phyloP scores from a whole-genome alignment of 2,888 invertebrate species.

The Nemotelus nigrinus region DNA sequence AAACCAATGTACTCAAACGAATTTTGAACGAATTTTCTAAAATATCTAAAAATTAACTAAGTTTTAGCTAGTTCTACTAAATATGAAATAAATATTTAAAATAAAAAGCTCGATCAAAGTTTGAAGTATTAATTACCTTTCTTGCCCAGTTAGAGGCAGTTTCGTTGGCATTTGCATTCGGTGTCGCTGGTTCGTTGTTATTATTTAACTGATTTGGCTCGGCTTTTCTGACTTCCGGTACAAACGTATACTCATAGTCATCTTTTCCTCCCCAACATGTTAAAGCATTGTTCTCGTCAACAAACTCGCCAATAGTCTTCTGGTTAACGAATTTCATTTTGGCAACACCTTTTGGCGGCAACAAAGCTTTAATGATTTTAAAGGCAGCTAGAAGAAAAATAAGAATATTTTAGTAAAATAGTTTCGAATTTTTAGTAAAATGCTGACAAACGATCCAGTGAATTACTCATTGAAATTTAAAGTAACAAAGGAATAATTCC shows the following conservation, averaged over 20 bases:
- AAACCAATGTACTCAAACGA: too few species aligned
- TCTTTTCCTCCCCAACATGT: slow-evolving; percentile 83
- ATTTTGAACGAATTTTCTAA: too few species aligned
- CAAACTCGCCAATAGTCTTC: slow-evolving; percentile 77
- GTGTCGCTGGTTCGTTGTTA: neutral
- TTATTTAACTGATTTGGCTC: neutral
- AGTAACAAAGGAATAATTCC: too few species aligned
- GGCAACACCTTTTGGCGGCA: slow-evolving; percentile 89
- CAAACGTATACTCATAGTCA: slow-evolving; percentile 77
- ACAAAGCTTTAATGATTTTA: slow-evolving; percentile 85
- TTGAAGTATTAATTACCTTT: slow-evolving; percentile 3
- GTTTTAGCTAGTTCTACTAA: too few species aligned
- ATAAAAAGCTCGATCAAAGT: too few species aligned
- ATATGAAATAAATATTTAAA: too few species aligned
- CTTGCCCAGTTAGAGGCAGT: neutral
- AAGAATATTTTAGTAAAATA: neutral
- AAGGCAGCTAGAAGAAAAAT: slow-evolving; percentile 76
- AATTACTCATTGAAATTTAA: too few species aligned
- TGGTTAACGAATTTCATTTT: slow-evolving; percentile 86
- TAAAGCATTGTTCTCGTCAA: slow-evolving; percentile 79
- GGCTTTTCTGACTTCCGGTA: slow-evolving; percentile 68
- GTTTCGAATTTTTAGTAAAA: too few species aligned
- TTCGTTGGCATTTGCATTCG: slow-evolving; percentile 14
- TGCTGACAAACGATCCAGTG: too few species aligned
- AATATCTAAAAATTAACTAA: too few species aligned